Evolutionary conservation across 2,888 invertebrate genomes (phyloP), one percentile per base, ranked within the genome.

Genomic region (Sabatieria punctata): DNA sequence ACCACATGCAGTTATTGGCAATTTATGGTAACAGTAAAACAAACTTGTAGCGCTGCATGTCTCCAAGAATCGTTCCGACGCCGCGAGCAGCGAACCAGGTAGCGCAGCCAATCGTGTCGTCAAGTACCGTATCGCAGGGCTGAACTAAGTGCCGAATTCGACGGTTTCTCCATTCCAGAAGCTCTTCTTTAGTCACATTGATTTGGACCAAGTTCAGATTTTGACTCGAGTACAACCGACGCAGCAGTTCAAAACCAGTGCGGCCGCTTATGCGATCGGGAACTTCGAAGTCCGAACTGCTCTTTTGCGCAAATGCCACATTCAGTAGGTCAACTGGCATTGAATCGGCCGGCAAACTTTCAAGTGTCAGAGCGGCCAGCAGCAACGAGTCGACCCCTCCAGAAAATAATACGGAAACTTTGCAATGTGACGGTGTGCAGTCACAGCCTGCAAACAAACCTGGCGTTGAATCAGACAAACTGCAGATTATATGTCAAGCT

Each of bases 371-470:
- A 41, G 78, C 72, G 25, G 93, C 82, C 54, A 97, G 68, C 55
- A 93, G 76, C n/a, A 88, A 78, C 49, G 91, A 93, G 69, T 97
- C 97, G 35, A 97, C 73, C 1, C 93, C 93, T 36, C 95, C 97
- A 52, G 95, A 95, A 72, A 93, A 95, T 54, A 91, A 71, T 47
- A 97, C 71, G 38, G 80, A 84, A 27, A 84, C 70, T 61, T 78
- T 77, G 25, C 78, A 71, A 68, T 80, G 79, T n/a, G n/a, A n/a
- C n/a, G n/a, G n/a, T n/a, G n/a, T n/a, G n/a, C n/a, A n/a, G 39
- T 54, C 53, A 57, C 79, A 79, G n/a, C n/a, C n/a, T n/a, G n/a
- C n/a, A n/a, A n/a, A n/a, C n/a, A n/a, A n/a, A n/a, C n/a, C n/a
- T n/a, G n/a, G n/a, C n/a, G n/a, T n/a, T n/a, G n/a, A n/a, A n/a